Evolutionary conservation across 2,113 vertebrate species (phyloP).

Genomic region (Gymnorhina tibicen): DNA sequence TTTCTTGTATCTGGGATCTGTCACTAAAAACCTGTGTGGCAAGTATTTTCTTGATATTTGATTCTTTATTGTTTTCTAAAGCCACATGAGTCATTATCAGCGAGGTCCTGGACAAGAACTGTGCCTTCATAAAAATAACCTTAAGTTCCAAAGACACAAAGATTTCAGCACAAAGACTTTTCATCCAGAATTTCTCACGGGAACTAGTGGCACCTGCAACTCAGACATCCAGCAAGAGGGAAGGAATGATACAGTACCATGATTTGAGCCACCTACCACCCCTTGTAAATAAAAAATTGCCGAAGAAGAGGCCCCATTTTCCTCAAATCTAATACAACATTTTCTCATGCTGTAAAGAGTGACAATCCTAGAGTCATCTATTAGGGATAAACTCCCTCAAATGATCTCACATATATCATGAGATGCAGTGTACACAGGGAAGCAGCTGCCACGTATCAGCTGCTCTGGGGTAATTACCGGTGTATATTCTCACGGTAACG

Average conservation of each 20-base stretch:
- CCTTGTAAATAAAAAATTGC: neutral
- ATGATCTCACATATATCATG: neutral
- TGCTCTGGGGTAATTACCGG: neutral
- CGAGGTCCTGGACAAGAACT: neutral
- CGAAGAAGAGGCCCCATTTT: neutral
- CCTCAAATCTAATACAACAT: neutral
- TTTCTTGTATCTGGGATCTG: neutral
- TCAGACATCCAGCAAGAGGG: neutral
- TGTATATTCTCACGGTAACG: neutral
- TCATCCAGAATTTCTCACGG: neutral
- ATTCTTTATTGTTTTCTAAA: neutral
- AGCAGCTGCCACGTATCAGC: constrained; percentile 32
- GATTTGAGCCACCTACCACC: neutral
- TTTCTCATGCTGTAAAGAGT: constrained; percentile 6
- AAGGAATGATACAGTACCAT: neutral
- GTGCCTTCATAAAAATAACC: neutral
- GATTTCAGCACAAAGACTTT: neutral
- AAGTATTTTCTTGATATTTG: neutral
- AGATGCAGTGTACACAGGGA: neutral
- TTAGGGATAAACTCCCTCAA: constrained; percentile 16
- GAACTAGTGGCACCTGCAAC: neutral
- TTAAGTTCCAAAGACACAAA: neutral
- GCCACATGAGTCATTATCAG: neutral
- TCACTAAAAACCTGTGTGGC: neutral
- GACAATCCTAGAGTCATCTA: neutral